Percentiles rank a stretch among this genome's conserved stretches.
phyloP scores from a whole-genome alignment of 2,888 invertebrate species.

The Sepiola atlantica region DNA sequence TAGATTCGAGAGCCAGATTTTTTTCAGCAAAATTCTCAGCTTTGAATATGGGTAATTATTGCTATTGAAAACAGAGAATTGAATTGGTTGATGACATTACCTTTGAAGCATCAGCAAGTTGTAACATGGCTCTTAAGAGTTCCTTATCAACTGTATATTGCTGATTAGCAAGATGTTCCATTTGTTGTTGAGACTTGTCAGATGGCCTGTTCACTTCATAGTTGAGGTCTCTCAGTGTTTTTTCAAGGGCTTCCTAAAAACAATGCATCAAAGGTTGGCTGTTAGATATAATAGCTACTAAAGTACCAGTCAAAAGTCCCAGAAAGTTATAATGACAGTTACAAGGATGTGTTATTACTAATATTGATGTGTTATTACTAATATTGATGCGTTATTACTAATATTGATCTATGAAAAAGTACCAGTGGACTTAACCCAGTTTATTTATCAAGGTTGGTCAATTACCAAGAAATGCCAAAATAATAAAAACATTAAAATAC shows the following conservation, averaged over 20 bases:
- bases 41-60: neutral
- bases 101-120: conserved; percentile 93
- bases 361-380: too few relatives aligned
- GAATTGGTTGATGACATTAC: conserved; percentile 77
- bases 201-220: conserved; percentile 67
- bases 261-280: neutral
- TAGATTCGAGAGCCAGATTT: too few relatives aligned
- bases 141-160: conserved; percentile 85
- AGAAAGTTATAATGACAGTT: too few relatives aligned
- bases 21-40: too few relatives aligned
- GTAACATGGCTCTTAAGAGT: conserved; percentile 86
- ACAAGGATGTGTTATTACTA: too few relatives aligned
- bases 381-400: too few relatives aligned
- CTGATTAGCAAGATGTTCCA: conserved; percentile 83
- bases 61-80: neutral
- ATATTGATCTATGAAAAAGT: too few relatives aligned
- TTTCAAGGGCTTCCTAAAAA: conserved; percentile 71
- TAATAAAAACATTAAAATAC: too few relatives aligned
- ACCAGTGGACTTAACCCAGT: too few relatives aligned
- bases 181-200: conserved; percentile 74
- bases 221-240: conserved; percentile 67
- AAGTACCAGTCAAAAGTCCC: neutral
- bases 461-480: too few relatives aligned
- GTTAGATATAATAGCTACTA: neutral
- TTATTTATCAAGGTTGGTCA: too few relatives aligned